phyloP scores from a whole-genome alignment of 2,113 vertebrate genomes.

The Sturnus vulgaris region DNA sequence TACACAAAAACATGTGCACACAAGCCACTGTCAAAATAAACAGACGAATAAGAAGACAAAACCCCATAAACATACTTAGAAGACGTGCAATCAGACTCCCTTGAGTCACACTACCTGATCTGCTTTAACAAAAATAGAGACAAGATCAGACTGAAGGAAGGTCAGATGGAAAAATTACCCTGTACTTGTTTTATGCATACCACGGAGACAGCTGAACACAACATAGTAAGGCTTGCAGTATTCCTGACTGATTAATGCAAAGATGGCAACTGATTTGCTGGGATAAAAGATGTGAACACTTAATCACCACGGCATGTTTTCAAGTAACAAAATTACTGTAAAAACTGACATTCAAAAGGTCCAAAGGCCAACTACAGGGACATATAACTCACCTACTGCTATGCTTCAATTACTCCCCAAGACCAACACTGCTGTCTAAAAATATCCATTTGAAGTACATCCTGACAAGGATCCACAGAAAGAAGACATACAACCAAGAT shows the following conservation, averaged over 20 bases:
- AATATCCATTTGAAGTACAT: slow-evolving; percentile 67
- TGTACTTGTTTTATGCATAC: neutral
- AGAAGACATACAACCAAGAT: slow-evolving; percentile 62
- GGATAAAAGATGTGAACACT: slow-evolving; percentile 57
- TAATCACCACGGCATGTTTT: slow-evolving; percentile 53
- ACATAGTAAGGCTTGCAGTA: slow-evolving; percentile 49
- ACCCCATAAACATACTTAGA: neutral
- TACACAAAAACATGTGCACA: slow-evolving; percentile 5
- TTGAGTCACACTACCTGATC: slow-evolving; percentile 34
- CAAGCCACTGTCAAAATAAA: neutral
- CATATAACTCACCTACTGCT: slow-evolving; percentile 62
- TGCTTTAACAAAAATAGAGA: slow-evolving; percentile 32
- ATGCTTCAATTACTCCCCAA: slow-evolving; percentile 65
- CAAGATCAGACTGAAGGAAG: slow-evolving; percentile 39
- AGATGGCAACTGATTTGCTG: slow-evolving; percentile 44
- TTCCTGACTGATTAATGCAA: slow-evolving; percentile 51
- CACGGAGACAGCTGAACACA: slow-evolving; percentile 25
- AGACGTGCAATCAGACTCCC: slow-evolving; percentile 31
- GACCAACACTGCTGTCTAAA: slow-evolving; percentile 64
- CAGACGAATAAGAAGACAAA: slow-evolving; percentile 3
- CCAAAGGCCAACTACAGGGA: slow-evolving; percentile 62
- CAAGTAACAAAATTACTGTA: slow-evolving; percentile 42
- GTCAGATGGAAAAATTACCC: slow-evolving; percentile 28
- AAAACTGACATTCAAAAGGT: slow-evolving; percentile 57
- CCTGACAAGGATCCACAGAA: slow-evolving; percentile 64